Base-by-base conservation (phyloP, 2,113 vertebrate genomes). In the Callocephalon fimbriatum region DNA sequence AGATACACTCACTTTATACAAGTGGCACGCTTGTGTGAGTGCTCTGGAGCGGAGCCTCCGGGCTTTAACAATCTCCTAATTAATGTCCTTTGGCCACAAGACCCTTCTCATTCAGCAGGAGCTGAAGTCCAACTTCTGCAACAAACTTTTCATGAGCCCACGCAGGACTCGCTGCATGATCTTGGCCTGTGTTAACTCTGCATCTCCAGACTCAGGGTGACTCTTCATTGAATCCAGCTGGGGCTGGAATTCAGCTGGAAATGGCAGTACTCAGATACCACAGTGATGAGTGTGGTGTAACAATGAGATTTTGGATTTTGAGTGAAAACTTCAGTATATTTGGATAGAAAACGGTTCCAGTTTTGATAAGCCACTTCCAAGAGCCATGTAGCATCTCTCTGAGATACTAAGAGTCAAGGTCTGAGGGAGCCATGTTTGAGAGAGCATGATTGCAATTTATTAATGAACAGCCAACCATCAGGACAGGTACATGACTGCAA, bases 231-330 rank as follows among this genome's bases (percentile, higher is more conserved):
- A 95, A 97, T 95, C 96, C 96, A 95, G 96, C 95, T 97, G 96
- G 71, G 86, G 73, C 68, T 97, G 97, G 87, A 97, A 95, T 97
- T 97, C 70, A 4, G 65, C 86, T 97, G 94, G 94, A 96, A 93
- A 78, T 95, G 94, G 93, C n/a, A 7, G 9, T 37, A 40, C 70
- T 87, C 73, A 92, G 95, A 96, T 96, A 97, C 97, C 95, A 94
- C 79, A 97, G 95, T 72, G 96, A 96, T 97, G 97, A 97, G 97
- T 97, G 92, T 96, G 97, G 96, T 96, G 94, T 92, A 96, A 91
- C 72, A 93, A 71, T 15, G 56, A 90, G 96, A 94, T 90, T 86
- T 74, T 92, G 86, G 93, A 92, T 95, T 97, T 95, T 97, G 92
- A 95, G 83, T 75, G 91, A 97, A 92, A 96, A 95, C 88, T 95